These are phyloP conservation scores for Crocuta crocuta DNA, from an alignment of 2,113 vertebrate species.

Conservation along the genomic window DNA sequence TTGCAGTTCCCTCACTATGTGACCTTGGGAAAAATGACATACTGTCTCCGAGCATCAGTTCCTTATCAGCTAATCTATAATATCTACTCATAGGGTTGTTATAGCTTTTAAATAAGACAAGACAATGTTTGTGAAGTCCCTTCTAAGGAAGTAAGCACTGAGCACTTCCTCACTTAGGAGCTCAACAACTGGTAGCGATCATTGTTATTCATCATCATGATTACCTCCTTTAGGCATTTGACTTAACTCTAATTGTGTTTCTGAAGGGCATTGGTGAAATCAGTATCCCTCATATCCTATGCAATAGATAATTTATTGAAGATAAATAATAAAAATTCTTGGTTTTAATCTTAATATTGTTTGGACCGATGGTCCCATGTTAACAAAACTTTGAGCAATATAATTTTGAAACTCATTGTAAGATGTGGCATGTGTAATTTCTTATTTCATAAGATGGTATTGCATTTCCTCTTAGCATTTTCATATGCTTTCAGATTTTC, in stretches of 20 bases:
- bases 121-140: neutral
- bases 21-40: neutral
- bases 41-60: neutral
- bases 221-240: neutral
- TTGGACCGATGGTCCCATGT: neutral
- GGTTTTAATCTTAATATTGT: neutral
- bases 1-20: neutral
- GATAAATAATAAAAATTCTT: neutral
- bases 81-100: neutral
- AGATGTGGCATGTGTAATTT: neutral
- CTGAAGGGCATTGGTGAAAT: neutral
- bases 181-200: neutral
- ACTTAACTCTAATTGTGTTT: neutral
- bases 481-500: neutral
- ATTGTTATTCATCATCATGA: neutral
- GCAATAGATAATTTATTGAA: neutral
- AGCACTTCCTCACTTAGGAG: neutral
- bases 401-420: conserved; percentile 41
- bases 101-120: neutral
- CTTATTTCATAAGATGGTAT: conserved; percentile 11
- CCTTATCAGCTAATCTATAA: neutral
- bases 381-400: neutral
- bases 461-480: neutral
- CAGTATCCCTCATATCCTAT: neutral
- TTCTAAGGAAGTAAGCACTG: neutral